These are phyloP conservation scores for Platycheirus albimanus DNA, from an alignment of 2,888 invertebrate genomes.

Conservation along the genomic window DNA sequence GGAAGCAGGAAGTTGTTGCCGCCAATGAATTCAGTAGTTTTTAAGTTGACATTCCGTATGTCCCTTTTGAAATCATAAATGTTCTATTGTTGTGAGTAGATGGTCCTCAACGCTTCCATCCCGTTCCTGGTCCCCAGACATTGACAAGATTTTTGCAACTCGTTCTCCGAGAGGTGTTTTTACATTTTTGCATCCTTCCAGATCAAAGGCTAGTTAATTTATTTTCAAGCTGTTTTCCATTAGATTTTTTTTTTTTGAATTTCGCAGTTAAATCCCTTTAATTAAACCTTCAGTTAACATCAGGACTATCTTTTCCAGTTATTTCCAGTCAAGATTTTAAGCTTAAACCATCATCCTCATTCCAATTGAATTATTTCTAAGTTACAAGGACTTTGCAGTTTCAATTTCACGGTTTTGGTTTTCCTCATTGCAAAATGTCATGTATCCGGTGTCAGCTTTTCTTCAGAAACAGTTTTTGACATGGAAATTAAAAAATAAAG, in stretches of 20 bases:
- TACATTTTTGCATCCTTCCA: too few relatives aligned
- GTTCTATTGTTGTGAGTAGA: conserved; percentile 45
- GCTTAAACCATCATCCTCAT: conserved; percentile 14
- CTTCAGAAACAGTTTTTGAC: conserved; percentile 38
- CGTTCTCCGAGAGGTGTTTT: too few relatives aligned
- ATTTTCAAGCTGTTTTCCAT: too few relatives aligned
- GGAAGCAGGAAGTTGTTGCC: conserved; percentile 6
- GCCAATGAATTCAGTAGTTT: conserved; percentile 53
- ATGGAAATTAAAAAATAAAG: background rate
- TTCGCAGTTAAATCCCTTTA: too few relatives aligned
- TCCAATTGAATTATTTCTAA: conserved; percentile 29
- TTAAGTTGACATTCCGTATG: conserved; percentile 66
- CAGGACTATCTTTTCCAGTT: background rate
- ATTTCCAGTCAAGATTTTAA: background rate
- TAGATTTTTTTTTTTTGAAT: too few relatives aligned
- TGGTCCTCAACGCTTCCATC: conserved; percentile 5
- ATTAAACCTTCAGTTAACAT: conserved; percentile 10
- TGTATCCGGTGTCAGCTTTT: conserved; percentile 55
- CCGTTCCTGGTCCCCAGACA: too few relatives aligned
- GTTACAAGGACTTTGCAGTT: conserved; percentile 53
- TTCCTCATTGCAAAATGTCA: conserved; percentile 39
- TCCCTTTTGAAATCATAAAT: conserved; percentile 61
- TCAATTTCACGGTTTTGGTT: conserved; percentile 71
- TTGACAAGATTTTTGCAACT: too few relatives aligned
- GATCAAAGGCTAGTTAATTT: too few relatives aligned